Evolutionary conservation across 2,888 invertebrate species (phyloP).

Genomic region (Ormyrus thymus): DNA sequence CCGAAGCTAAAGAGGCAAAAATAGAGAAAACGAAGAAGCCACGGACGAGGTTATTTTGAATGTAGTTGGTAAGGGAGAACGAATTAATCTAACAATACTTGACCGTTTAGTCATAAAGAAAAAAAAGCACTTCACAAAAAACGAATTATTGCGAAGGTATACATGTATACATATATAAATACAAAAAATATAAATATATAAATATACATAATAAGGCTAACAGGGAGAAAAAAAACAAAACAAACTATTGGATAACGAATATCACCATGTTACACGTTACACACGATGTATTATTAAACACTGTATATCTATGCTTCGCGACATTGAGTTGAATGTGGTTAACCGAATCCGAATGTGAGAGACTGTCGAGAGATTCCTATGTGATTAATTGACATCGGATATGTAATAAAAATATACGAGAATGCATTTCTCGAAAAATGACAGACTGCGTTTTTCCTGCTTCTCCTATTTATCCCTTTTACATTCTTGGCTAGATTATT

Average conservation of each 20-base stretch:
- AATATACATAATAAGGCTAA: conserved; percentile 62
- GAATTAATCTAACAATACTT: conserved; percentile 62
- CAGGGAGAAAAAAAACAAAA: conserved; percentile 58
- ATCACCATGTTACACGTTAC: conserved; percentile 71
- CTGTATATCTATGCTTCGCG: conserved; percentile 68
- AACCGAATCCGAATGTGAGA: conserved; percentile 58
- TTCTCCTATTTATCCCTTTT: not conserved
- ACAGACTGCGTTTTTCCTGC: conserved; percentile 15
- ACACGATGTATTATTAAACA: conserved; percentile 63
- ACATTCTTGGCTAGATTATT: too few species aligned
- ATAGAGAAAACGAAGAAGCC: conserved; percentile 21
- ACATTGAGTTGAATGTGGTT: conserved; percentile 73
- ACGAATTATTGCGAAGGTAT: conserved; percentile 67
- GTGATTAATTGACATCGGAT: conserved; percentile 60
- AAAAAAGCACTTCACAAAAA: conserved; percentile 42
- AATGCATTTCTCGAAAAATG: conserved; percentile 51
- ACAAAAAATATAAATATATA: conserved; percentile 63
- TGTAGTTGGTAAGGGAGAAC: conserved; percentile 61
- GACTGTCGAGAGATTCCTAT: conserved; percentile 63
- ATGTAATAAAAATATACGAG: conserved; percentile 61
- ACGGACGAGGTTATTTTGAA: conserved; percentile 63
- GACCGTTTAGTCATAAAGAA: conserved; percentile 60
- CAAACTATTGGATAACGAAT: conserved; percentile 63
- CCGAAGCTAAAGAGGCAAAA: conserved; percentile 5
- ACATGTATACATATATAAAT: conserved; percentile 67